Evolutionary conservation across 35 echinoderm and acorn worm species (phyloP).

Genomic region (Hemicentrotus pulcherrimus): DNA sequence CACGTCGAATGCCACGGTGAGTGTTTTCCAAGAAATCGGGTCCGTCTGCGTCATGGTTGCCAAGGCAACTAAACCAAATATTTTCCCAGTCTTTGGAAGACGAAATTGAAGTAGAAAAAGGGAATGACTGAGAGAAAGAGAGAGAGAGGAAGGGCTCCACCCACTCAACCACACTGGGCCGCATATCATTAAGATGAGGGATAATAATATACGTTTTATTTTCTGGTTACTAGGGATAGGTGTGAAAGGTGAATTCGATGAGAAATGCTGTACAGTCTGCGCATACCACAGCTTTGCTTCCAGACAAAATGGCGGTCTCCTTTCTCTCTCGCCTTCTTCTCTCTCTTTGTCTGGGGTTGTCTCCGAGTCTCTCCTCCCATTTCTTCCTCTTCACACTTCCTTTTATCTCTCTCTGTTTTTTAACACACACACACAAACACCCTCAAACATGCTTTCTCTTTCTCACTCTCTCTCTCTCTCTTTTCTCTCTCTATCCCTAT

Average conservation of each 20-base stretch:
- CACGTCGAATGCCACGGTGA: slow-evolving; percentile 10
- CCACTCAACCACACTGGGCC: not conserved
- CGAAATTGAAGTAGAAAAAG: slow-evolving; percentile 16
- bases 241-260: not conserved
- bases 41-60: slow-evolving; percentile 21
- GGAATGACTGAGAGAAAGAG: not conserved
- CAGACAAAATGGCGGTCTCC: not conserved
- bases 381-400: too few species aligned
- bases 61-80: slow-evolving; percentile 35
- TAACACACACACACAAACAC: not conserved
- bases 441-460: not conserved
- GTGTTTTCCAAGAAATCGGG: slow-evolving; percentile 2
- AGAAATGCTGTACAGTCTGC: not conserved
- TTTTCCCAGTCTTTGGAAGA: slow-evolving; percentile 33
- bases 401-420: not conserved
- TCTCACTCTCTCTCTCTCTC: not conserved
- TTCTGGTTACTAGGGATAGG: not conserved
- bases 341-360: too few species aligned
- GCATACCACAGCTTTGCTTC: not conserved
- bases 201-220: not conserved
- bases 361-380: too few species aligned
- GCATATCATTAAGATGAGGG: not conserved
- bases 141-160: not conserved
- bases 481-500: not conserved
- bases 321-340: not conserved